Conservation (phyloP, 2,888 invertebrate genomes). For the Epiblema foenella region DNA sequence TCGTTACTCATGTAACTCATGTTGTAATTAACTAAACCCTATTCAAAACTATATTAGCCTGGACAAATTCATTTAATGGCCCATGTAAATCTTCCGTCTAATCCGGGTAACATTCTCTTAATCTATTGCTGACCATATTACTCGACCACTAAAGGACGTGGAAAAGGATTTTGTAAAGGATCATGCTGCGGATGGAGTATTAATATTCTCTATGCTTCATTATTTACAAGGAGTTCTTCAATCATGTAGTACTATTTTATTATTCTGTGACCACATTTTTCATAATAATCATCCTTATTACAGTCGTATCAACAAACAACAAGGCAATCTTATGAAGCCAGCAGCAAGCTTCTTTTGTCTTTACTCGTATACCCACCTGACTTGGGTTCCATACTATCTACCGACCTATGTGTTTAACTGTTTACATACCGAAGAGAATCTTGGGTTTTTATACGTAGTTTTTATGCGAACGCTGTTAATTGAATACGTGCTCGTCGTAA, state of each 20-base stretch:
- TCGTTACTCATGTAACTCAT: constrained; percentile 22
- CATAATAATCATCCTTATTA: too few species aligned
- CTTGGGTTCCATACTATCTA: too few species aligned
- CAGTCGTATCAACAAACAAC: too few species aligned
- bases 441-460: background rate
- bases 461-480: background rate
- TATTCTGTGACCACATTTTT: too few species aligned
- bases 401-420: background rate
- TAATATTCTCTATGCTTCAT: background rate
- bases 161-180: constrained; percentile 17
- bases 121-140: constrained; percentile 27
- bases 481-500: constrained; percentile 1
- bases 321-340: too few species aligned
- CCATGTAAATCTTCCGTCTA: constrained; percentile 25
- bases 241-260: background rate
- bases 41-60: constrained; percentile 29
- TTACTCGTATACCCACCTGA: too few species aligned
- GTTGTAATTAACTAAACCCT: constrained; percentile 6
- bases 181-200: background rate
- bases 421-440: too few species aligned
- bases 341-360: too few species aligned
- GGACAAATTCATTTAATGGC: constrained; percentile 26
- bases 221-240: too few species aligned
- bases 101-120: constrained; percentile 29
- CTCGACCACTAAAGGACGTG: constrained; percentile 17